Evolutionary conservation across 2,888 invertebrate genomes (phyloP).

Genomic region (Agonopterix alstromeriana): DNA sequence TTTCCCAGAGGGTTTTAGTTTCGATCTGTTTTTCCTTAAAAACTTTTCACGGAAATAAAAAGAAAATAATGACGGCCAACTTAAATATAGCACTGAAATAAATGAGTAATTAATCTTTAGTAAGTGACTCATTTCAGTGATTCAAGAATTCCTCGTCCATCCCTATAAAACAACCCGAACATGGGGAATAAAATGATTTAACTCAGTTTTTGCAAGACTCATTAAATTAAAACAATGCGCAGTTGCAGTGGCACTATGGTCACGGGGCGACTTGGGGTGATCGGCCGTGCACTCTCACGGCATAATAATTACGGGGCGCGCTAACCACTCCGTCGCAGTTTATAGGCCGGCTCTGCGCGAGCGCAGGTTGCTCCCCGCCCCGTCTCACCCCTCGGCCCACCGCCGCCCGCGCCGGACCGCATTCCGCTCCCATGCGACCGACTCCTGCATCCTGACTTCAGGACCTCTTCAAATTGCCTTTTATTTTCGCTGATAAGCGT

Average conservation of each 20-base stretch:
- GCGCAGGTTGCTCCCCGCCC: constrained; percentile 23
- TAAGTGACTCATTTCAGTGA: too few relatives aligned
- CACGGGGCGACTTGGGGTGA: constrained; percentile 34
- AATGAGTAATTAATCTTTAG: too few relatives aligned
- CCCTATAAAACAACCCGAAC: too few relatives aligned
- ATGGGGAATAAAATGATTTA: not conserved
- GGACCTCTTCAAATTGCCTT: constrained; percentile 64
- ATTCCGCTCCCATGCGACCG: constrained; percentile 76
- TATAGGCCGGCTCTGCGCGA: constrained; percentile 52
- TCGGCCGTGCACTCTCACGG: constrained; percentile 61
- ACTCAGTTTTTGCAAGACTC: constrained; percentile 27
- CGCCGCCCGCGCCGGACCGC: constrained; percentile 64
- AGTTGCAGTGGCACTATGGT: constrained; percentile 46
- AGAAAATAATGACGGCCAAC: too few relatives aligned
- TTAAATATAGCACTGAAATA: too few relatives aligned
- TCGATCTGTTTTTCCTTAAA: too few relatives aligned
- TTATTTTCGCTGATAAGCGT: constrained; percentile 34
- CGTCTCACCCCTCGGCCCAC: constrained; percentile 18
- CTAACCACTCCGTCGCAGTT: constrained; percentile 37
- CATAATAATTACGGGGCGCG: constrained; percentile 42
- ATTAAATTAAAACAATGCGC: constrained; percentile 46
- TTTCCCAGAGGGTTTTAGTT: too few relatives aligned
- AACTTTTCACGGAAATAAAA: too few relatives aligned
- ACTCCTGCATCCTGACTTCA: constrained; percentile 53
- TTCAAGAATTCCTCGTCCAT: too few relatives aligned